These are phyloP conservation scores for Listronotus oregonensis DNA, from an alignment of 1,140 invertebrate genomes.

Conservation along the genomic window DNA sequence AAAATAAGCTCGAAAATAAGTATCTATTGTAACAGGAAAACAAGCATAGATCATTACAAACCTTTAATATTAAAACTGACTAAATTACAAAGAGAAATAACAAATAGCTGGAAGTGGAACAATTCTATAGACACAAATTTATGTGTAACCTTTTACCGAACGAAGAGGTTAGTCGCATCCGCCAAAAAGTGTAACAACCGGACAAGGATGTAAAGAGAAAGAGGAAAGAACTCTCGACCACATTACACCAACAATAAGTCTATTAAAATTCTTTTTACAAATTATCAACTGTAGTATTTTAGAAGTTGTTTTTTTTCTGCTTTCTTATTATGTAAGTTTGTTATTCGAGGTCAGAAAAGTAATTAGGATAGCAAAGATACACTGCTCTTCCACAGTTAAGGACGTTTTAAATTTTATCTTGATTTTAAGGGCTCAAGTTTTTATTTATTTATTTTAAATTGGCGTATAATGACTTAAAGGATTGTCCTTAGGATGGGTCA, in stretches of 20 bases:
- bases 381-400: background rate
- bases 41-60: too few species aligned
- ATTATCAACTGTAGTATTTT: too few species aligned
- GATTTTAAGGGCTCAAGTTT: too few species aligned
- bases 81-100: too few species aligned
- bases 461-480: too few species aligned
- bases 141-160: background rate
- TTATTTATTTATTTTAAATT: too few species aligned
- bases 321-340: conserved; percentile 1
- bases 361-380: background rate
- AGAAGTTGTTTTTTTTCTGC: background rate
- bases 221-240: conserved; percentile 7
- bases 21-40: too few species aligned
- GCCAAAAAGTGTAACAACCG: conserved; percentile 20
- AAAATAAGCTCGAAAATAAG: too few species aligned
- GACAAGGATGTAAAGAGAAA: conserved; percentile 22
- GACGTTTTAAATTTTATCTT: background rate
- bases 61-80: too few species aligned
- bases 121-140: too few species aligned
- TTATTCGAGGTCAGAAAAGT: background rate
- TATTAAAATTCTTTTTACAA: conserved; percentile 1
- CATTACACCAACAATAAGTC: background rate
- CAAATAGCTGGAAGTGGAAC: too few species aligned
- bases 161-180: background rate
- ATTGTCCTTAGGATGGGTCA: too few species aligned